These are phyloP conservation scores for Acanthoscelides obtectus DNA, from an alignment of 2,888 invertebrate species.

Conservation along the genomic window DNA sequence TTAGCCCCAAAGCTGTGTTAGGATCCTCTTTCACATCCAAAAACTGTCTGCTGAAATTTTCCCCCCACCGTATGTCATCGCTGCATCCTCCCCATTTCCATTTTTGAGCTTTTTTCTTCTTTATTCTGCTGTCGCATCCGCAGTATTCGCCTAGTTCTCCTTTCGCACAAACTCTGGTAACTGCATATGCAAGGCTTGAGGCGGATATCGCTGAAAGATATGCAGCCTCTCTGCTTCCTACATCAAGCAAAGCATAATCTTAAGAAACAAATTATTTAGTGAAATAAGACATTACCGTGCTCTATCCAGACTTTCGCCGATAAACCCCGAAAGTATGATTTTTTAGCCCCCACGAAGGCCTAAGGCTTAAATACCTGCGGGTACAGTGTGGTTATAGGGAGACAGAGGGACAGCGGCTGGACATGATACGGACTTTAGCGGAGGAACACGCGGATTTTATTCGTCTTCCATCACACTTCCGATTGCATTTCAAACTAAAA, in stretches of 20 bases:
- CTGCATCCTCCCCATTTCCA: constrained; percentile 96
- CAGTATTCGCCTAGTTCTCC: constrained; percentile 79
- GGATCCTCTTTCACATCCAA: constrained; percentile 77
- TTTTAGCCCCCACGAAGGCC: no score
- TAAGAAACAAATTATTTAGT: neutral
- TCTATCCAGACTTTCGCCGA: no score
- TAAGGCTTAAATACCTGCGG: no score
- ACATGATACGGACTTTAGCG: no score
- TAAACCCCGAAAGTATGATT: no score
- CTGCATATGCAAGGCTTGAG: constrained; percentile 83
- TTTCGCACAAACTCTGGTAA: constrained; percentile 81
- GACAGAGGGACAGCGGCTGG: no score
- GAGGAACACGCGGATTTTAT: no score
- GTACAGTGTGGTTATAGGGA: no score
- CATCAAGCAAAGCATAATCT: constrained; percentile 1
- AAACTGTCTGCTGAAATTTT: constrained; percentile 80
- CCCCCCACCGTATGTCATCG: constrained; percentile 82
- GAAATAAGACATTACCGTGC: no score
- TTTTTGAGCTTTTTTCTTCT: constrained; percentile 59
- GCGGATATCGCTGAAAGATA: constrained; percentile 86
- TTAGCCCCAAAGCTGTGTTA: constrained; percentile 68
- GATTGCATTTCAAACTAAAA: no score
- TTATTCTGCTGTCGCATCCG: constrained; percentile 68
- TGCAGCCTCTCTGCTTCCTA: constrained; percentile 85
- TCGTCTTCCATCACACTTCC: no score